phyloP scores from a whole-genome alignment of 2,888 invertebrate genomes.

The Trachelus stipa region DNA sequence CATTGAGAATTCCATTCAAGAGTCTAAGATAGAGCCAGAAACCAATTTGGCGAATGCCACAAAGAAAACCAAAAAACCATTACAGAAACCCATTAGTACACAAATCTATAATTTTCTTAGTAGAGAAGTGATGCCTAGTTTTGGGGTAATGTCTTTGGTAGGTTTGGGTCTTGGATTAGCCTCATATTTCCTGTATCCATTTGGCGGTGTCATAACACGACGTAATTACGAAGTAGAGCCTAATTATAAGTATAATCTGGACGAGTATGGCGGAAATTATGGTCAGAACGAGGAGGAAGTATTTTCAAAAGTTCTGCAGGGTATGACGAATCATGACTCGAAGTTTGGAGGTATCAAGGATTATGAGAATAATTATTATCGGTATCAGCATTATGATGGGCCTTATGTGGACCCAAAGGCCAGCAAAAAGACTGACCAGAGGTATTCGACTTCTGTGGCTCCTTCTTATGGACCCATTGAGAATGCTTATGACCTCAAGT shows the following conservation, averaged over 20 bases:
- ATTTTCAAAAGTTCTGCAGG: constrained; percentile 79
- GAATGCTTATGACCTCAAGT: constrained; percentile 44
- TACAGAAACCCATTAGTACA: constrained; percentile 75
- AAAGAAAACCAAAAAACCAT: constrained; percentile 70
- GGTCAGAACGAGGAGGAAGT: constrained; percentile 83
- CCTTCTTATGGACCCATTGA: constrained; percentile 46
- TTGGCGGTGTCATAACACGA: constrained; percentile 73
- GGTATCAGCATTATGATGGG: constrained; percentile 50
- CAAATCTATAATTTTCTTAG: constrained; percentile 83
- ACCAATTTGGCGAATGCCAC: constrained; percentile 60
- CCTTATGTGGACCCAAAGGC: constrained; percentile 64
- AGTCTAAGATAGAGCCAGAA: constrained; percentile 64
- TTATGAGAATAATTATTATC: constrained; percentile 46
- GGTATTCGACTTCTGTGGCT: constrained; percentile 37
- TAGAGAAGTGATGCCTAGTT: constrained; percentile 84
- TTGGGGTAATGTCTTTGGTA: constrained; percentile 79
- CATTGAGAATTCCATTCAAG: constrained; percentile 52
- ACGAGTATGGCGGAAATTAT: constrained; percentile 75
- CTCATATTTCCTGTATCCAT: constrained; percentile 82
- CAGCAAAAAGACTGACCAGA: constrained; percentile 52
- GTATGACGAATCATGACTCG: constrained; percentile 68
- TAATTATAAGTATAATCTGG: constrained; percentile 75
- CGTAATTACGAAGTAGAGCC: constrained; percentile 73
- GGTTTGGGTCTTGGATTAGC: constrained; percentile 82
- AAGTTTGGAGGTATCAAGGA: constrained; percentile 39